Evolutionary conservation across 2,113 vertebrate species (phyloP), one percentile per base, ranked within the genome.

Genomic region (Apaloderma vittatum): DNA sequence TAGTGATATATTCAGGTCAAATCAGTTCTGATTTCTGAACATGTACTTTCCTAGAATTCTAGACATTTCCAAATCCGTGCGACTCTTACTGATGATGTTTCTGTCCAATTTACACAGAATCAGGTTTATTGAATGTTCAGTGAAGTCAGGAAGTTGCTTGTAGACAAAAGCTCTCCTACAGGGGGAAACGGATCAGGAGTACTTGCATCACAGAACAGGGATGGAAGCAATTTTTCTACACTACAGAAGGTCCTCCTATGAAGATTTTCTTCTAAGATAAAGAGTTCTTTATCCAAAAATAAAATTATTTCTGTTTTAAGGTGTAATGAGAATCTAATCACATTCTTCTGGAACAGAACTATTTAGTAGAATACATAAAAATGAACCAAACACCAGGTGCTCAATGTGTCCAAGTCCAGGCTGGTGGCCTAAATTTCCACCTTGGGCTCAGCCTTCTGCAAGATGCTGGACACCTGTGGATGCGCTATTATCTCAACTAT

Each of bases 1-100:
- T 90, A 71, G 27, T 71, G 75, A 90, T 67, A 5, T 46, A 92
- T 88, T 85, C 57, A 67, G 90, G 92, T 83, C 85, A 95, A 81
- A 37, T 40, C 20, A 48, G 34, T 40, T 93, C 46, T 22, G 54
- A 93, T 85, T 96, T 78, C 87, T 67, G 71, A 88, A 83, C 32
- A 46, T 30, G 26, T 45, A 34, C 36, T 76, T 86, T 22, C 46
- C 24, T 70, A 17, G 62, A 86, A 91, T 86, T 93, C 43, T 48
- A 58, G 32, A 17, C 13, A 62, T n/a, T 70, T 90, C 48, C 73
- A 83, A 72, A 11, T 71, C 92, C 16, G 37, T 29, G 9, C 52
- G 79, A 80, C 58, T 67, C 30, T 51, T 62, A 37, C 15, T 73
- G 59, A 22, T 79, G 40, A 55, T 0, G 5, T 75, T 87, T 89